Evolutionary conservation across 2,113 vertebrate genomes (phyloP).

Genomic region (Hypocryptadius cinnamomeus): DNA sequence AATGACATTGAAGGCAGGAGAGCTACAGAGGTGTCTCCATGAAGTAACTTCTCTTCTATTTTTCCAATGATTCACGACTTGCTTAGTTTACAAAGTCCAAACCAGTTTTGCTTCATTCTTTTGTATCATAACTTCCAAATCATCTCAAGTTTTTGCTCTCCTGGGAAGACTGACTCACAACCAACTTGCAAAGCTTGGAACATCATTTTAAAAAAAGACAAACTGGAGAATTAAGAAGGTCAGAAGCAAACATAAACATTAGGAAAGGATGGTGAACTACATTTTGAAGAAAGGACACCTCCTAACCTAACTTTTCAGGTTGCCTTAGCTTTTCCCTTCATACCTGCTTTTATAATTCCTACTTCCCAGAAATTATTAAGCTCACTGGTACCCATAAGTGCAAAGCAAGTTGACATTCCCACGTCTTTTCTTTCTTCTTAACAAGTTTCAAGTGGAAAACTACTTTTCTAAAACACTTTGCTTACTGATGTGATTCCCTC

Average conservation of each 20-base stretch:
- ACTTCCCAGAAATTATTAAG: background rate
- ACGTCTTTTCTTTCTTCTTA: background rate
- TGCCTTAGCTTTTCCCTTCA: background rate
- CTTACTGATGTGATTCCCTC: background rate
- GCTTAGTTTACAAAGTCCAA: background rate
- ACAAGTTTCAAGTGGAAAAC: background rate
- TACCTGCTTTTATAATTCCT: background rate
- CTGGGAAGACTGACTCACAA: background rate
- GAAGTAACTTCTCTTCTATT: background rate
- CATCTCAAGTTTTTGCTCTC: background rate
- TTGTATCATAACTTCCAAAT: background rate
- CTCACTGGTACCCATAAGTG: background rate
- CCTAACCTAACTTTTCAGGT: background rate
- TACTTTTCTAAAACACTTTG: background rate
- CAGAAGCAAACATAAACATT: background rate
- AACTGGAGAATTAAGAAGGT: background rate
- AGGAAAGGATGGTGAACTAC: background rate
- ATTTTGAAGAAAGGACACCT: background rate
- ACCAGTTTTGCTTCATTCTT: conserved; percentile 29
- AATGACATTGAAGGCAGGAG: background rate
- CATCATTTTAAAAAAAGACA: background rate
- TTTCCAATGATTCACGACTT: background rate
- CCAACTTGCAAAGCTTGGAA: background rate
- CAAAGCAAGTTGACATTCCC: background rate
- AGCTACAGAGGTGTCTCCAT: background rate